Base-by-base conservation (phyloP, 23 tunicate species). In the Clavelina lepadiformis region DNA sequence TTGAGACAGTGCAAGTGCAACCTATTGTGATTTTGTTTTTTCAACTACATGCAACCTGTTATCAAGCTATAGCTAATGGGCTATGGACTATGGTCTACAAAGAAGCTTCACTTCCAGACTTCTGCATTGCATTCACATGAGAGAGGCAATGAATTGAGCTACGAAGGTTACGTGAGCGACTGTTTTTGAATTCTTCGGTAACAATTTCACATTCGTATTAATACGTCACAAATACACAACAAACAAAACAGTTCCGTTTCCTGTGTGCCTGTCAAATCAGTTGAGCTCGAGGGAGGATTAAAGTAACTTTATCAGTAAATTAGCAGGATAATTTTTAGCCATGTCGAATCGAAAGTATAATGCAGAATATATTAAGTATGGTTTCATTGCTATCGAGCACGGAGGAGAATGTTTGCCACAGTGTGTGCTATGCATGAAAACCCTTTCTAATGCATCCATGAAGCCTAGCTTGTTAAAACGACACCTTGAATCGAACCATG, bases 401-500 rank as follows among this genome's bases (percentile, higher is more conserved):
- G 69, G 69, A 63, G 69, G 69, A 63, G 69, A 63, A 63, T 35
- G 69, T 63, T 63, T 63, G 69, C 69, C 69, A 63, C 69, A 63
- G 51, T 63, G 69, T 63, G 50, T 35, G 50, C 23, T 63, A 36
- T 35, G 33, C 59, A 53, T 53, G 24, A 53, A 53, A 53, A 53
- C 59, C 59, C 59, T 53, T 53, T 53, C 59, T 53, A 53, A 53
- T 51, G 13, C 49, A 15, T 11, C 49, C 49, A 41, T 41, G 49
- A 41, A 41, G 15, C 49, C 49, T 8, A 35, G 69, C 69, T 63
- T 63, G 69, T 63, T 35, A 36, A 63, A 63, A 63, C 51, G 69
- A 51, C 69, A 63, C 50, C 69, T 63, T 63, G 51, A 63, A 63
- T 36, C 65, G 65, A 54, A 65, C 71, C 71, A 65, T 38, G 57